Percentiles rank a stretch among this genome's conserved stretches.
Evolutionary conservation across 92 coral and sea anemone genomes (phyloP).

Genomic region (Zoanthus sansibaricus): DNA sequence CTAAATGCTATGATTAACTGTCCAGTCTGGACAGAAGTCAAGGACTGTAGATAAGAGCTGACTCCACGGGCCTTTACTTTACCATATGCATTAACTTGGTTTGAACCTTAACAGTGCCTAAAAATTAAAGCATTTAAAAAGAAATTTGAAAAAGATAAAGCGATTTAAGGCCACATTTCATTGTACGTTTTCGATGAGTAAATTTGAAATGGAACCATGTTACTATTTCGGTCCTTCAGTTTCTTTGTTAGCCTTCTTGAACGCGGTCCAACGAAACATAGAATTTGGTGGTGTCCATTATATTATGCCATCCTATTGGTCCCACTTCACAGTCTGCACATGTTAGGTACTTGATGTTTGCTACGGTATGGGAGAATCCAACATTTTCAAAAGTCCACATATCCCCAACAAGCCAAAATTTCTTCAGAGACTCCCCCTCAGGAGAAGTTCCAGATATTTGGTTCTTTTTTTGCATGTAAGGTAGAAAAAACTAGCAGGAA

Average conservation of each 20-base stretch:
- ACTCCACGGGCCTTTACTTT: too few relatives aligned
- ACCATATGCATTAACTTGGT: too few relatives aligned
- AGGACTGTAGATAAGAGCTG: too few relatives aligned
- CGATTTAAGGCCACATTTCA: too few relatives aligned
- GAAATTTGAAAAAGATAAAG: too few relatives aligned
- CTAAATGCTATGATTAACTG: too few relatives aligned
- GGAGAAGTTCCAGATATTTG: slow-evolving; percentile 69
- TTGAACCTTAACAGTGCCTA: too few relatives aligned
- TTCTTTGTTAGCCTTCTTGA: slow-evolving; percentile 20
- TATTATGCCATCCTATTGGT: slow-evolving; percentile 95
- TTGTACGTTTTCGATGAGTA: too few relatives aligned
- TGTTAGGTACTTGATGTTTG: slow-evolving; percentile 85
- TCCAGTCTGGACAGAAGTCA: too few relatives aligned
- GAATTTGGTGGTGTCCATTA: slow-evolving; percentile 77
- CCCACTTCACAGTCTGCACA: slow-evolving; percentile 99
- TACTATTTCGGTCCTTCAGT: neutral
- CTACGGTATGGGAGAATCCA: slow-evolving; percentile 95
- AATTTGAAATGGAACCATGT: neutral
- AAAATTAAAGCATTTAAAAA: too few relatives aligned
- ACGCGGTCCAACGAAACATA: slow-evolving; percentile 89
- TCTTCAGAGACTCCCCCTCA: slow-evolving; percentile 77
- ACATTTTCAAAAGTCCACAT: slow-evolving; percentile 99
- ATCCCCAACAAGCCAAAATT: slow-evolving; percentile 86
- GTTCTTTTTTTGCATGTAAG: slow-evolving; percentile 83
- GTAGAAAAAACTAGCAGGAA: slow-evolving; percentile 73